Evolutionary conservation across 2,888 invertebrate species (phyloP).

Genomic region (Amphipoea lucens): DNA sequence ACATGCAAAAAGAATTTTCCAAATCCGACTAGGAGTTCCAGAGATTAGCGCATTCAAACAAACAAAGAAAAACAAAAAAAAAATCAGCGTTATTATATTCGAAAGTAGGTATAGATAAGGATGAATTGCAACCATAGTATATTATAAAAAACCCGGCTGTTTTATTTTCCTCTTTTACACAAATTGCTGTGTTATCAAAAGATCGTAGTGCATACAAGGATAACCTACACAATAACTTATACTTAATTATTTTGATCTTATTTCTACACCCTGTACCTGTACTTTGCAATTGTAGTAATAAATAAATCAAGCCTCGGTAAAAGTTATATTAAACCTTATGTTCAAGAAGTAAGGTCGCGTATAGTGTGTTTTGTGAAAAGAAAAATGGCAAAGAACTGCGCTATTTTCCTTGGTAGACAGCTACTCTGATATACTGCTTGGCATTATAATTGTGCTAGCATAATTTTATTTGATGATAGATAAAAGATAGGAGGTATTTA

Average conservation of each 20-base stretch:
- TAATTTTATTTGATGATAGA: neutral
- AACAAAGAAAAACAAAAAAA: too few relatives aligned
- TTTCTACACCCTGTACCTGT: too few relatives aligned
- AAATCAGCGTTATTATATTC: too few relatives aligned
- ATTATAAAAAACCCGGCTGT: neutral
- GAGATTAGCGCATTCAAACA: too few relatives aligned
- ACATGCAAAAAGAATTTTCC: too few relatives aligned
- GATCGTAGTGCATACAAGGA: slow-evolving; percentile 12
- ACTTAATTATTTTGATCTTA: neutral
- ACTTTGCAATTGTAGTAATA: neutral
- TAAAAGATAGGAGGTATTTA: neutral
- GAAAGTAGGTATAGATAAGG: neutral
- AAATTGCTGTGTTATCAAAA: slow-evolving; percentile 12
- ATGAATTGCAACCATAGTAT: neutral
- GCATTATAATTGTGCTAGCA: neutral
- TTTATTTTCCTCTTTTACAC: neutral
- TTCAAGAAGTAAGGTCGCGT: neutral
- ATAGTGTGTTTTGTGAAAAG: neutral
- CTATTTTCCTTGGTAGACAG: slow-evolving; percentile 1
- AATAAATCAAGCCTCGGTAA: neutral
- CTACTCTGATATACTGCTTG: neutral
- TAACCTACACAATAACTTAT: slow-evolving; percentile 13
- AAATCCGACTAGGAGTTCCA: too few relatives aligned
- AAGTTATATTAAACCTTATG: slow-evolving; percentile 7
- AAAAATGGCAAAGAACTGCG: neutral